phyloP scores from a whole-genome alignment of 2,888 invertebrate genomes.

The Papilio gigon region DNA sequence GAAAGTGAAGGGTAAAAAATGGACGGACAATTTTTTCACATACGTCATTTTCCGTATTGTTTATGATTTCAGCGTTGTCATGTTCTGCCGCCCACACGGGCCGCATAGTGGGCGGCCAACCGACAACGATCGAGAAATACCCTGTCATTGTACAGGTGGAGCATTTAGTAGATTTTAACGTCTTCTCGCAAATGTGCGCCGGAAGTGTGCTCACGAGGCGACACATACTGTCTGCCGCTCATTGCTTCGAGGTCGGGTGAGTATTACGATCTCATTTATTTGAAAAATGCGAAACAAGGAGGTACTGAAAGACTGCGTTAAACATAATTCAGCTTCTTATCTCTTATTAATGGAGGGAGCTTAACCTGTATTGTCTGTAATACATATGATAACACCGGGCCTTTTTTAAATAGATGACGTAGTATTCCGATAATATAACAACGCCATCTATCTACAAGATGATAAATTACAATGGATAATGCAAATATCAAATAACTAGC shows the following conservation, averaged over 20 bases:
- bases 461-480: not conserved
- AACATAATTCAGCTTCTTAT: not conserved
- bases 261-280: constrained; percentile 37
- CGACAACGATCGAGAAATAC: constrained; percentile 53
- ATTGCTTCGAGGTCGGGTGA: constrained; percentile 58
- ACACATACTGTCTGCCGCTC: constrained; percentile 55
- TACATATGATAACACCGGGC: too few relatives aligned
- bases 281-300: not conserved
- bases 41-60: not conserved
- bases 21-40: too few relatives aligned
- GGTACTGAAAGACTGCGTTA: not conserved
- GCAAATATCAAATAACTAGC: too few relatives aligned
- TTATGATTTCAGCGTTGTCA: not conserved
- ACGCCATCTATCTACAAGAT: not conserved
- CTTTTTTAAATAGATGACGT: not conserved
- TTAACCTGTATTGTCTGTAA: too few relatives aligned
- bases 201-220: constrained; percentile 55
- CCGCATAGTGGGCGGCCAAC: constrained; percentile 52
- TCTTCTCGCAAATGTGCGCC: constrained; percentile 58
- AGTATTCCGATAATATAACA: not conserved
- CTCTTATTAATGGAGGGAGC: too few relatives aligned
- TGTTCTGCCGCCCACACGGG: constrained; percentile 39
- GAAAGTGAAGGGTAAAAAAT: too few relatives aligned
- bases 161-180: constrained; percentile 35
- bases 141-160: constrained; percentile 60